Evolutionary conservation across 2,888 invertebrate genomes (phyloP), one percentile per base, ranked within the genome.

Genomic region (Geophilus truncorum): DNA sequence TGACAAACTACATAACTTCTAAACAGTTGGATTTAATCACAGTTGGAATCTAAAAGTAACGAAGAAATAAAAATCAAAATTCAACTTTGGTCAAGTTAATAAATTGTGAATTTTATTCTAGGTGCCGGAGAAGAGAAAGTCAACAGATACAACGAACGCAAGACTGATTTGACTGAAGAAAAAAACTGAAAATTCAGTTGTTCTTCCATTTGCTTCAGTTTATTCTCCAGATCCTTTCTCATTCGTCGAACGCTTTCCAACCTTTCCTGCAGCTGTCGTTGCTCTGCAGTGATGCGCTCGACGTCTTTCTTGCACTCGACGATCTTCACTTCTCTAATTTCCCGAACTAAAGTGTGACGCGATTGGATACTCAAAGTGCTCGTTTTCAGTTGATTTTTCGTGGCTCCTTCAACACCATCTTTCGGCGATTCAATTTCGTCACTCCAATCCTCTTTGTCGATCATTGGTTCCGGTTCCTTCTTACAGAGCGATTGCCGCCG

Each of bases 1-100:
- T 92, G 84, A 86, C 88, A 84, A 88, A 88, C 84, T 88, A 90
- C 83, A 88, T 90, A 89, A 85, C 88, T n/a, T n/a, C 18, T 5
- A 45, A 45, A 45, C 45, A 45, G n/a, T 18, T 45, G 45, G n/a
- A n/a, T 7, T 18, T 45, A n/a, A 45, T 45, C 15, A 45, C 45
- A n/a, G n/a, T n/a, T n/a, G 45, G 45, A 45, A 18, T 45, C 18
- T 5, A 45, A 45, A 18, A 45, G 45, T 45, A 4, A 45, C 10
- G n/a, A 18, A n/a, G n/a, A n/a, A n/a, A n/a, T n/a, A n/a, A n/a
- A n/a, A n/a, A n/a, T n/a, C n/a, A n/a, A n/a, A 40, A 12, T 10
- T 40, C 40, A 2, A 10, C 40, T 1, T 40, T 3, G 15, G 2
- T 9, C 15, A 40, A 40, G 1, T 40, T 40, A 40, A 12, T 40